These are phyloP conservation scores for Oxygymnocypris stewartii DNA, from an alignment of 2,113 vertebrate species.

Conservation along the genomic window DNA sequence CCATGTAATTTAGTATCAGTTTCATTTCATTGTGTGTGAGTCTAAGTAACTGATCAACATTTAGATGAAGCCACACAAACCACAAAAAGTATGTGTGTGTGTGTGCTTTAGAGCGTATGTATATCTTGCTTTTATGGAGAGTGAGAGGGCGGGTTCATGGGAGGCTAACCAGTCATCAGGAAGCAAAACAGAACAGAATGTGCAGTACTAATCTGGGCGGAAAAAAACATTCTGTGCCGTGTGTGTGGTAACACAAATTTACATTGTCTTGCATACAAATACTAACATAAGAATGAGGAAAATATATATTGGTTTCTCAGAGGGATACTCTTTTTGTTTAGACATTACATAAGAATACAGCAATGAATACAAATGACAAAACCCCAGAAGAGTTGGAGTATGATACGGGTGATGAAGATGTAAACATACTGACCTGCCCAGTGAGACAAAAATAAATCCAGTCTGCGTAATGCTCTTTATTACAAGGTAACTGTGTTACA, in stretches of 20 bases:
- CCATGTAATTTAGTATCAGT: background rate
- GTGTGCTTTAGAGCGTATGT: slow-evolving; percentile 54
- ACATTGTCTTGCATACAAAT: slow-evolving; percentile 51
- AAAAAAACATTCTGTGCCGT: slow-evolving; percentile 69
- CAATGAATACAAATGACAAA: slow-evolving; percentile 39
- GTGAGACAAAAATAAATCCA: slow-evolving; percentile 63
- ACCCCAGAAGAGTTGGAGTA: background rate
- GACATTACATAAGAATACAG: slow-evolving; percentile 41
- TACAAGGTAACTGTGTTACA: slow-evolving; percentile 64
- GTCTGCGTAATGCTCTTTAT: slow-evolving; percentile 72
- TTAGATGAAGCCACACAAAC: background rate
- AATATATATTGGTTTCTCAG: slow-evolving; percentile 21
- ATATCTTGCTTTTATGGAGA: slow-evolving; percentile 61
- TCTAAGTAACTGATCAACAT: background rate
- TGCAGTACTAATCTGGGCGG: slow-evolving; percentile 79
- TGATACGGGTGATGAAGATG: background rate
- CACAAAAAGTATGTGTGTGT: slow-evolving; percentile 2
- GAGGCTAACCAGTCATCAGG: slow-evolving; percentile 80
- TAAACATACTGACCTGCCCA: slow-evolving; percentile 33
- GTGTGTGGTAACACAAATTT: slow-evolving; percentile 64
- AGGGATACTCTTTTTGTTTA: slow-evolving; percentile 46
- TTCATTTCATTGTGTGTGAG: background rate
- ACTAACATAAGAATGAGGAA: slow-evolving; percentile 41
- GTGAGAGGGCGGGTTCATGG: slow-evolving; percentile 75
- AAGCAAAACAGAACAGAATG: slow-evolving; percentile 83